Base-by-base conservation (phyloP, 2,888 invertebrate species). In the Disparrhopalites patrizii region DNA sequence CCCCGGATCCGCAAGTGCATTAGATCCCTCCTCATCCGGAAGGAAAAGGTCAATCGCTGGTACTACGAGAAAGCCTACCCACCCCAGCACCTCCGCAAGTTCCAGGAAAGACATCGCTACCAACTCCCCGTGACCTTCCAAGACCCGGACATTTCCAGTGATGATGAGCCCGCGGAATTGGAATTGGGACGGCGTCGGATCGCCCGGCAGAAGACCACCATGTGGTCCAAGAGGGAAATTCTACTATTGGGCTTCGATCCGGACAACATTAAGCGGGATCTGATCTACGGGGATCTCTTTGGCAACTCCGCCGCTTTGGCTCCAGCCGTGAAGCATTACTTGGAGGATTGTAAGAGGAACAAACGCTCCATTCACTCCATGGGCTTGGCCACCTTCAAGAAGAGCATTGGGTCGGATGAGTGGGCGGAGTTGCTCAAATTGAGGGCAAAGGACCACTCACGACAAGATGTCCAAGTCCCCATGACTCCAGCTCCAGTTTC, bases 211-310 rank as follows among this genome's bases (percentile, higher is more conserved):
- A 50, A 36, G 31, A 65, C 57, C 18, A 65, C 57, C n/a, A 65
- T 57, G 57, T 65, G 64, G 64, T 7, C 31, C 1, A 10, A 3
- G 18, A 13, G 23, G 5, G 43, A 65, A 25, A 57, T 57, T 5
- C n/a, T 47, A 13, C n/a, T 57, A n/a, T 4, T 65, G 7, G 64
- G 64, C 7, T 65, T 65, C 27, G 64, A 65, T 31, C 64, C 64
- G 3, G 64, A 65, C 25, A 65, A 65, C 27, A 47, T 65, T 7
- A 27, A 36, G 8, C 27, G 33, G 57, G 57, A 33, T 8, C 31
- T 31, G 8, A 47, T 65, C 1, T 65, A 65, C 25, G 64, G 64
- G 1, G 64, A 52, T 31, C 40, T 61, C 15, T 25, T 58, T 10
- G 61, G 50, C 18, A 25, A 43, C 1, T 20, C 47, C 2, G 50